Percentiles rank a stretch among this genome's conserved stretches.
phyloP scores from a whole-genome alignment of 2,797 vertebrate genomes.

The Poeciliopsis infans region DNA sequence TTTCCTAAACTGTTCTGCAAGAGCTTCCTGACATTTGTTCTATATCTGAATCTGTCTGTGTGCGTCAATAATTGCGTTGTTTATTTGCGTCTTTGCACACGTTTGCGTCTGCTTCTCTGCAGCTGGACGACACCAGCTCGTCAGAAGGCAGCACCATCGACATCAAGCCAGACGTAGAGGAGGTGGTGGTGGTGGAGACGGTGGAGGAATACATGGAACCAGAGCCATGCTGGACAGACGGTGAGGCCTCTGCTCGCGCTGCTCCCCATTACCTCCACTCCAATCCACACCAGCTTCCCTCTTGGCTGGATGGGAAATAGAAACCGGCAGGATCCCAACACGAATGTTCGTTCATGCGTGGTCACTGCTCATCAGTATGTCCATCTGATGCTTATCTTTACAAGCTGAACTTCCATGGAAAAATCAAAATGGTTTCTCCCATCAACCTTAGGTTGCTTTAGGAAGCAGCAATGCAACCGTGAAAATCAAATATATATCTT shows the following conservation, averaged over 20 bases:
- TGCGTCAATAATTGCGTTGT: neutral
- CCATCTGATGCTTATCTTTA: neutral
- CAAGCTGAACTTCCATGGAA: neutral
- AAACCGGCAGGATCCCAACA: conserved; percentile 35
- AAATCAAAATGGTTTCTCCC: neutral
- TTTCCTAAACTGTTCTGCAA: conserved; percentile 12
- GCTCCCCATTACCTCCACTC: conserved; percentile 36
- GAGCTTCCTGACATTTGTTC: neutral
- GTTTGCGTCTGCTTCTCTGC: conserved; percentile 29
- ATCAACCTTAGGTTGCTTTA: neutral
- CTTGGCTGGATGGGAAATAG: conserved; percentile 32
- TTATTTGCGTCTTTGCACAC: neutral
- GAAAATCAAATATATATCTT: neutral
- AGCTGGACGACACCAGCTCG: conserved; percentile 97
- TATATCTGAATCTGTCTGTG: conserved; percentile 2
- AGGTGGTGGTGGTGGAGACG: conserved; percentile 93
- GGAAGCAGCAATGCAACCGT: neutral
- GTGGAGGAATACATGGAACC: conserved; percentile 98
- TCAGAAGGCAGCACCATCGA: conserved; percentile 99
- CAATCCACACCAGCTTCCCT: conserved; percentile 35
- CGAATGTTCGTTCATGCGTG: conserved; percentile 40
- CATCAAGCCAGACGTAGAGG: conserved; percentile 94
- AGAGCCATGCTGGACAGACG: conserved; percentile 96
- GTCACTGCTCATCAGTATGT: conserved; percentile 24
- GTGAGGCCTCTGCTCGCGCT: conserved; percentile 70